phyloP scores from a whole-genome alignment of 2,113 vertebrate species.

The Trematomus loennbergii region DNA sequence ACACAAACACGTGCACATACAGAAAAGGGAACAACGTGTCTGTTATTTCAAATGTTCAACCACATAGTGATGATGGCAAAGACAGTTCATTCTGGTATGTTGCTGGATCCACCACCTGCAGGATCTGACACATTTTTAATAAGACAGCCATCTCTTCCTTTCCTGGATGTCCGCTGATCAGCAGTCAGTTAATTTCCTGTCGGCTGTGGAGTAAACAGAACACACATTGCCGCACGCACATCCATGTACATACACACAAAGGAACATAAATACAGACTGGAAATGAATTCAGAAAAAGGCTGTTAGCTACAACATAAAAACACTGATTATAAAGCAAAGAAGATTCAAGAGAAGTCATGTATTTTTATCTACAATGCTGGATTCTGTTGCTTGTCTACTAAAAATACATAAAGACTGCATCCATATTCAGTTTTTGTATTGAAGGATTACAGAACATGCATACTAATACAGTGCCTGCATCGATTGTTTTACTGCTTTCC shows the following conservation, averaged over 20 bases:
- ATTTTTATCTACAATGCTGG: neutral
- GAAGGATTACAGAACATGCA: neutral
- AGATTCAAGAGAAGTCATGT: no score
- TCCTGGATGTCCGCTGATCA: constrained; percentile 54
- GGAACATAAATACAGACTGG: constrained; percentile 1
- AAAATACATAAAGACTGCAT: neutral
- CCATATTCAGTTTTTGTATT: constrained; percentile 1
- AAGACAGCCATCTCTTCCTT: constrained; percentile 49
- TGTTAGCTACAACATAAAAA: neutral
- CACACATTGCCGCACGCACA: neutral
- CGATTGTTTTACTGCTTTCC: constrained; percentile 5
- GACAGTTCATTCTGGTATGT: neutral
- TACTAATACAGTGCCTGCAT: constrained; percentile 9
- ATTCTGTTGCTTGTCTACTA: neutral
- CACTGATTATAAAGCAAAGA: no score
- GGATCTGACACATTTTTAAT: constrained; percentile 68
- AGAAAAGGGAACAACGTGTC: neutral
- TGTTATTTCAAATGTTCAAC: neutral
- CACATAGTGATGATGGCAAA: neutral
- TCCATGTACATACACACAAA: neutral
- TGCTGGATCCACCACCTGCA: constrained; percentile 40
- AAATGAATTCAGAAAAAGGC: constrained; percentile 23
- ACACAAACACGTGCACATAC: constrained; percentile 16
- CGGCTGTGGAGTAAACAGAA: constrained; percentile 21
- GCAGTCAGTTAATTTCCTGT: constrained; percentile 73